phyloP scores from a whole-genome alignment of 2,888 invertebrate genomes.

The Leucania comma region DNA sequence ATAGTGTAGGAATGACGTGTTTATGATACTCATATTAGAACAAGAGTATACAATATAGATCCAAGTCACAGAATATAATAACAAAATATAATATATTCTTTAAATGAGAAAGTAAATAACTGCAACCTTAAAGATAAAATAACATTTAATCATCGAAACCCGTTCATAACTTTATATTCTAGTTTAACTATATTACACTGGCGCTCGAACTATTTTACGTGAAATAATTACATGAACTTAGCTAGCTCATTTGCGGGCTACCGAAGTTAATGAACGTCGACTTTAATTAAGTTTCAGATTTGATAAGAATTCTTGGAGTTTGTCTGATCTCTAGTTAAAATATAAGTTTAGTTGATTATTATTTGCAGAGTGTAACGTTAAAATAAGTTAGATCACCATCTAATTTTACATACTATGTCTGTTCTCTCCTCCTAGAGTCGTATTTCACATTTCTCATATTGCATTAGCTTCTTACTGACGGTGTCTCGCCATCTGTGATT shows the following conservation, averaged over 20 bases:
- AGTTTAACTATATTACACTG: slow-evolving; percentile 31
- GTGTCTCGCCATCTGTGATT: too few species aligned
- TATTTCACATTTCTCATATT: too few species aligned
- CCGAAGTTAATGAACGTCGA: slow-evolving; percentile 75
- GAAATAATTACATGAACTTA: slow-evolving; percentile 72
- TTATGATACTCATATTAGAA: not conserved
- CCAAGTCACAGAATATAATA: too few species aligned
- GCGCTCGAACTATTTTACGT: slow-evolving; percentile 47
- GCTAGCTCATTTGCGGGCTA: slow-evolving; percentile 77
- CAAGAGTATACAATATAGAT: rapidly evolving
- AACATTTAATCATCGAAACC: not conserved
- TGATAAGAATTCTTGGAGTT: slow-evolving; percentile 70
- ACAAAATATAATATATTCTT: not conserved
- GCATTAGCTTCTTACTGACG: too few species aligned
- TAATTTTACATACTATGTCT: too few species aligned
- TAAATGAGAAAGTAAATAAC: not conserved
- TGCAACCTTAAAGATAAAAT: not conserved
- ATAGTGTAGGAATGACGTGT: not conserved
- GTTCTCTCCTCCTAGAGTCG: too few species aligned
- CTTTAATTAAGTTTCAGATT: slow-evolving; percentile 77
- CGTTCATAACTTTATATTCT: slow-evolving; percentile 13
- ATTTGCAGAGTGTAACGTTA: not conserved
- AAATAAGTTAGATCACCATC: not conserved
- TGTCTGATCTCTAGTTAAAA: slow-evolving; percentile 48
- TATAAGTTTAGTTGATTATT: slow-evolving; percentile 24